phyloP scores from a whole-genome alignment of 1,140 invertebrate genomes.

The Onthophagus taurus region DNA sequence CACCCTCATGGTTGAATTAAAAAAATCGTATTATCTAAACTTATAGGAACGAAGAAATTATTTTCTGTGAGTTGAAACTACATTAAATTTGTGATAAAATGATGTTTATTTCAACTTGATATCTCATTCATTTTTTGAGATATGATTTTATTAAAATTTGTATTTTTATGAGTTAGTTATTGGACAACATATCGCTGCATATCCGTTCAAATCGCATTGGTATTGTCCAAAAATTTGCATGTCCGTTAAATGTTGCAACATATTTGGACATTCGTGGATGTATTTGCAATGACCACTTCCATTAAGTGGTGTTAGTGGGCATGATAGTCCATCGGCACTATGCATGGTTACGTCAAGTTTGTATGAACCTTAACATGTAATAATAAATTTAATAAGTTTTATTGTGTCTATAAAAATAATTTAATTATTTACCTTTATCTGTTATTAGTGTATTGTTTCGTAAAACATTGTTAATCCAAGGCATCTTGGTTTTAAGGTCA shows the following conservation, averaged over 20 bases:
- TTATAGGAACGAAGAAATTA: too few species aligned
- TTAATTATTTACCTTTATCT: neutral
- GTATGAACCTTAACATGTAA: conserved; percentile 19
- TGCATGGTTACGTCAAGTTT: conserved; percentile 20
- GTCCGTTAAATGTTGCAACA: conserved; percentile 17
- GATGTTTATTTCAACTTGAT: too few species aligned
- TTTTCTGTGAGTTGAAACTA: too few species aligned
- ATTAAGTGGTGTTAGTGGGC: conserved; percentile 17
- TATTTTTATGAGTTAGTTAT: too few species aligned
- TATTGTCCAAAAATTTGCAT: conserved; percentile 19
- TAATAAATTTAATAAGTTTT: too few species aligned
- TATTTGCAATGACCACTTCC: conserved; percentile 22
- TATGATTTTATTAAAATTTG: too few species aligned
- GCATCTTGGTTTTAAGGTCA: neutral
- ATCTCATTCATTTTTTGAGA: too few species aligned
- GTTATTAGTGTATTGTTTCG: conserved; percentile 1
- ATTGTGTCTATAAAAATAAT: neutral
- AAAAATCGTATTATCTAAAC: too few species aligned
- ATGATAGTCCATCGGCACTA: conserved; percentile 13
- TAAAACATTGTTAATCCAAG: neutral
- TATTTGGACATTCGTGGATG: conserved; percentile 21
- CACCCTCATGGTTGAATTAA: too few species aligned
- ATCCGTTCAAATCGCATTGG: conserved; percentile 21
- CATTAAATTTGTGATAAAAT: too few species aligned
- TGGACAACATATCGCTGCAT: conserved; percentile 14